These are phyloP conservation scores for Macheiramphus alcinus DNA, from an alignment of 2,113 vertebrate genomes.

Conservation along the genomic window DNA sequence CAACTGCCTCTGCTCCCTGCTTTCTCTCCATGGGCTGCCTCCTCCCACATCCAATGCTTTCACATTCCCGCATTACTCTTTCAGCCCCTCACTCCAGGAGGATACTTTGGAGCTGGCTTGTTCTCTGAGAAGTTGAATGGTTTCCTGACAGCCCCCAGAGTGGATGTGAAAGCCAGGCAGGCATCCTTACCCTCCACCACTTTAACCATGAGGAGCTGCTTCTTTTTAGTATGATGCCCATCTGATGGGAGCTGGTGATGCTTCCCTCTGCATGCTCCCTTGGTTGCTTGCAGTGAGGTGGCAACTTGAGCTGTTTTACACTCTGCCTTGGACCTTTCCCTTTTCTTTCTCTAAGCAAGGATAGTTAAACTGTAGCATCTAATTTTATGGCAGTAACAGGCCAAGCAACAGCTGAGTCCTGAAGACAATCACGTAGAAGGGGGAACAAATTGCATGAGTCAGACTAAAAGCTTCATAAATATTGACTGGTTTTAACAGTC, in stretches of 20 bases:
- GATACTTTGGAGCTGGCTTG: neutral
- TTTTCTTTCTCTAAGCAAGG: neutral
- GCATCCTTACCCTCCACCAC: neutral
- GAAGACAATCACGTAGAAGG: neutral
- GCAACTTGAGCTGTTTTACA: neutral
- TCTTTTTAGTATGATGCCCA: fast-evolving
- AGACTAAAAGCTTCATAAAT: slow-evolving; percentile 71
- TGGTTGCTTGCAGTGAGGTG: neutral
- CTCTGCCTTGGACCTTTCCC: neutral
- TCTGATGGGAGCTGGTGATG: neutral
- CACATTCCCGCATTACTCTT: neutral
- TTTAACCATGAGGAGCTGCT: neutral
- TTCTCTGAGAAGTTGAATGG: neutral
- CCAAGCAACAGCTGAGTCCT: slow-evolving; percentile 34
- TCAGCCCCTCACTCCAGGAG: neutral
- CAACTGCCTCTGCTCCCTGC: neutral
- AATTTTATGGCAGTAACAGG: slow-evolving; percentile 9
- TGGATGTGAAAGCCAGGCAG: neutral
- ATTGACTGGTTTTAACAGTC: slow-evolving; percentile 53
- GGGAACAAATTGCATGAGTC: slow-evolving; percentile 54
- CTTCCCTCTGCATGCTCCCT: neutral
- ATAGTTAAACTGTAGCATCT: slow-evolving; percentile 16
- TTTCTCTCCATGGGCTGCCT: neutral
- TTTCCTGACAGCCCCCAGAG: neutral
- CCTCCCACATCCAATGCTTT: neutral